Percentiles rank a stretch among this genome's conserved stretches.
Evolutionary conservation across 2,797 vertebrate species (phyloP).

Genomic region (Heliangelus exortis): DNA sequence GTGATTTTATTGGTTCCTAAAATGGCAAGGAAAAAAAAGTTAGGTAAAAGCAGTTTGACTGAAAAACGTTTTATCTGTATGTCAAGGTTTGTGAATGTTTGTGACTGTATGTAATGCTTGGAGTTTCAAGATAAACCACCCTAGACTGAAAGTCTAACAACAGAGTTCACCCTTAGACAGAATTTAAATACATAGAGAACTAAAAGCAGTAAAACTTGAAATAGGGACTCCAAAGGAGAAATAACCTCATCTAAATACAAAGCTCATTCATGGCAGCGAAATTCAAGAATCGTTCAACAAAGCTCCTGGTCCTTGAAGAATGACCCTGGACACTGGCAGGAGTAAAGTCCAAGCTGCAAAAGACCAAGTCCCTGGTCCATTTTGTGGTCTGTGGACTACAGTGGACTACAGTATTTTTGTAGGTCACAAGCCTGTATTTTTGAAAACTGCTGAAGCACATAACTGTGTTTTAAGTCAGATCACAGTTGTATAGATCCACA

Average conservation of each 20-base stretch:
- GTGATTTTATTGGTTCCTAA: conserved; percentile 98
- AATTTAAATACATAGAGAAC: neutral
- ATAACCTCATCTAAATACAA: neutral
- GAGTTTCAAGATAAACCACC: neutral
- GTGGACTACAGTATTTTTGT: neutral
- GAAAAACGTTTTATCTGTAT: neutral
- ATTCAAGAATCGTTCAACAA: neutral
- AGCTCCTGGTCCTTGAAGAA: neutral
- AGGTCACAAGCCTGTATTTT: neutral
- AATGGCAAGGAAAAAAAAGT: conserved; percentile 12
- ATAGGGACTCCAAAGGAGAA: neutral
- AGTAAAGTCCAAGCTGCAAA: neutral
- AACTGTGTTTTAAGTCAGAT: neutral
- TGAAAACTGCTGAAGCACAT: neutral
- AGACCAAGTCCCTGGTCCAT: neutral
- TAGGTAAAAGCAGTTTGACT: neutral
- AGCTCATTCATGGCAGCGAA: neutral
- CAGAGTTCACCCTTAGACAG: neutral
- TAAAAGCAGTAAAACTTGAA: neutral
- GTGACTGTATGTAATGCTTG: neutral
- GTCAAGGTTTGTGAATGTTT: neutral
- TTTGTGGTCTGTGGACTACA: neutral
- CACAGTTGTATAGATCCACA: neutral
- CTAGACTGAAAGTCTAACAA: neutral
- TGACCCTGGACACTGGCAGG: neutral